These are phyloP conservation scores for Ovibos moschatus DNA, from an alignment of 2,113 vertebrate species.

Conservation along the genomic window DNA sequence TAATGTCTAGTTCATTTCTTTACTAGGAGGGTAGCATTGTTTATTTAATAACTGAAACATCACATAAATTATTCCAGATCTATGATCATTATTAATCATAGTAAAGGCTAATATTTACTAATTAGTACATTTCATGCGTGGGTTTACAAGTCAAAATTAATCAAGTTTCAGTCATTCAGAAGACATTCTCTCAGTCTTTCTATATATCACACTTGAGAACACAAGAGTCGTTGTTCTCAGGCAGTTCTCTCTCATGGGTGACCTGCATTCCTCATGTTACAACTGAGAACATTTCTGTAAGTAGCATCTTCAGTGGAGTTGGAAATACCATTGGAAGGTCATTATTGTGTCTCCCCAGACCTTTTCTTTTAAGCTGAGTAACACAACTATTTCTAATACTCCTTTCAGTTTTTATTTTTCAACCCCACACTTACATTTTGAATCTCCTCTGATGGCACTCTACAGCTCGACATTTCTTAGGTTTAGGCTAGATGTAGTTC, in stretches of 20 bases:
- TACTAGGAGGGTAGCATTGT: background rate
- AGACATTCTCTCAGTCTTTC: background rate
- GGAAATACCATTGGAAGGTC: background rate
- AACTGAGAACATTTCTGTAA: background rate
- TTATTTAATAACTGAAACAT: constrained; percentile 18
- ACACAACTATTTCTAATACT: background rate
- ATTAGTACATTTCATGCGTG: background rate
- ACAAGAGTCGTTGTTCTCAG: background rate
- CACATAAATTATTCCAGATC: background rate
- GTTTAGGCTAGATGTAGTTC: background rate
- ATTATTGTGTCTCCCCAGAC: background rate
- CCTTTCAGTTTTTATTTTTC: background rate
- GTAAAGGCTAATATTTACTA: background rate
- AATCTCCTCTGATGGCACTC: background rate
- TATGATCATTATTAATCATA: background rate
- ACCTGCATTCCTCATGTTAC: background rate
- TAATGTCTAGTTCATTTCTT: background rate
- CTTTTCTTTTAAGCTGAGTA: background rate
- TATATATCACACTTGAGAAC: background rate
- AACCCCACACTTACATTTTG: background rate
- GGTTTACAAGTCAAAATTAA: background rate
- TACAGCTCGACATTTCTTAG: background rate
- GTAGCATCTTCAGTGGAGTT: background rate
- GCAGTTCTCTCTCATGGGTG: background rate
- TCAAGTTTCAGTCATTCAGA: background rate